Evolutionary conservation across 2,797 vertebrate genomes (phyloP), one percentile per base, ranked within the genome.

Genomic region (Monodelphis domestica): DNA sequence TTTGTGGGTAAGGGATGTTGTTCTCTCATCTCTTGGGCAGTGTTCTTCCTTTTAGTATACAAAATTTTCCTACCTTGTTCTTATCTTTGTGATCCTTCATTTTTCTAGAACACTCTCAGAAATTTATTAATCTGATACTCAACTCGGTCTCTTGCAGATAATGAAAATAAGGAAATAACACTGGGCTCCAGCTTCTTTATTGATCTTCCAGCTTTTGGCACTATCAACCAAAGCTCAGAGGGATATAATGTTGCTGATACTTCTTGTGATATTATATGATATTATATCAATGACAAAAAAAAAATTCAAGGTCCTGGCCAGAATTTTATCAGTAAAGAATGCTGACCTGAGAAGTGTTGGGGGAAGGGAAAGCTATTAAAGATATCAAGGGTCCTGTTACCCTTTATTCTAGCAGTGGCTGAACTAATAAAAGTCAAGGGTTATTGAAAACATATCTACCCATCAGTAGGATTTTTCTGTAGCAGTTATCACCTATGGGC

Each of bases 361-460:
- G 56, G 95, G 30, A 52, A 87, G 90, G 93, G 96, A 95, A 92
- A 17, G 93, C 89, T 95, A 96, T 94, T 97, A 96, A 96, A 95
- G 97, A 95, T 97, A 97, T 92, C 97, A 96, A 97, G 97, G 96
- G 97, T 28, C 95, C 96, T 95, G 94, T 97, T 97, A 97, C 94
- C 93, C 97, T 97, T 97, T 97, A 94, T 97, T 97, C 94, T 88
- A 96, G 95, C 97, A 89, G 91, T 93, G 95, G 94, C 88, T 96
- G 95, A 96, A 97, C 97, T 96, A 97, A 97, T 97, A 97, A 97
- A 96, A 96, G 96, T 95, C 97, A 97, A 95, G 95, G 92, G 96
- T 97, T 97, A 97, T 95, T 97, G 96, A 95, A 97, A 97, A 97
- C 94, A 97, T 97, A 95, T 97, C 97, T 97, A 96, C 95, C 97